Conservation (phyloP, 2,888 invertebrate genomes). For the Colletes collaris region DNA sequence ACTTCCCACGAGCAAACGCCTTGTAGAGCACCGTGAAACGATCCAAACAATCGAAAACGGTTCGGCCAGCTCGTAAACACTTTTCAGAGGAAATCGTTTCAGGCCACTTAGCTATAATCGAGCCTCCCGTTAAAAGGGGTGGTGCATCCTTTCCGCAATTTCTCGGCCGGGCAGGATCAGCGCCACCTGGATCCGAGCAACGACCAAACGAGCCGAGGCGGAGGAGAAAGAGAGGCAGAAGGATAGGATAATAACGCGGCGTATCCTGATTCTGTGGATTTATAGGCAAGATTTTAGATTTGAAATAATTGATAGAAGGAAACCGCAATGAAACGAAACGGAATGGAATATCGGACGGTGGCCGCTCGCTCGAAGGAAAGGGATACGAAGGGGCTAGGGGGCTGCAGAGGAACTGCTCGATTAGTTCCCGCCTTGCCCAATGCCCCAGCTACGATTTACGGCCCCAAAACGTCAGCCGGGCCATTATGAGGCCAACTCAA, state of each 20-base stretch:
- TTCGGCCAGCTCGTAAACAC: constrained; percentile 3
- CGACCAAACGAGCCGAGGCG: constrained; percentile 47
- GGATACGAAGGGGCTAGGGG: background rate
- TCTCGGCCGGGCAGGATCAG: constrained; percentile 35
- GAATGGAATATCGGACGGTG: constrained; percentile 64
- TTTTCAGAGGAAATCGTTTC: constrained; percentile 22
- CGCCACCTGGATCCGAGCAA: constrained; percentile 21
- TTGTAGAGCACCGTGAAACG: background rate
- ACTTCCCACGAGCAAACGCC: background rate
- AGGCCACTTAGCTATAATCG: constrained; percentile 23
- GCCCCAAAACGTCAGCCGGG: constrained; percentile 56
- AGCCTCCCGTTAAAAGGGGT: constrained; percentile 7
- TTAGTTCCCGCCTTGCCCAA: constrained; percentile 69
- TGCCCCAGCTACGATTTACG: constrained; percentile 65
- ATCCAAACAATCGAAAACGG: constrained; percentile 10
- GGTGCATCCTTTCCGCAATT: constrained; percentile 47
- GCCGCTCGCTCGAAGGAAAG: constrained; percentile 6
- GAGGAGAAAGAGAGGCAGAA: constrained; percentile 28
- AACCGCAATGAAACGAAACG: constrained; percentile 68
- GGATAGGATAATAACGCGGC: constrained; percentile 64
- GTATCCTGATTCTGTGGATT: constrained; percentile 68
- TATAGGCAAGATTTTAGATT: constrained; percentile 67
- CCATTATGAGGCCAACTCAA: constrained; percentile 57
- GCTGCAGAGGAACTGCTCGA: constrained; percentile 51
- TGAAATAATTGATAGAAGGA: constrained; percentile 76